Evolutionary conservation across 2,888 invertebrate genomes (phyloP).

Genomic region (Calameuta pallipes): DNA sequence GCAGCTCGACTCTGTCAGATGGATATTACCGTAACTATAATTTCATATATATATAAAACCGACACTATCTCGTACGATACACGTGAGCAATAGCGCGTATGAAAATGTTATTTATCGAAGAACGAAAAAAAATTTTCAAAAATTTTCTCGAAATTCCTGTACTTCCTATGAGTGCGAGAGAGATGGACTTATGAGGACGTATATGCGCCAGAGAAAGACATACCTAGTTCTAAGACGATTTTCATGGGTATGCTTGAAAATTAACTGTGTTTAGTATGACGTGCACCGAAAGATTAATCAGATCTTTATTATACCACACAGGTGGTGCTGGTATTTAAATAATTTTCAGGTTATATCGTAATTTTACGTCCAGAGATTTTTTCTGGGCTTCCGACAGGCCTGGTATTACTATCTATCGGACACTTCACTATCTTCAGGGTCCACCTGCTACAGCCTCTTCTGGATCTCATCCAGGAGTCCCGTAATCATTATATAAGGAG

Average conservation of each 20-base stretch:
- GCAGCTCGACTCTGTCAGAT: not conserved
- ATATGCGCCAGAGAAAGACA: not conserved
- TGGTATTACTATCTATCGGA: not conserved
- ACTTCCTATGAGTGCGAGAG: not conserved
- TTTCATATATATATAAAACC: not conserved
- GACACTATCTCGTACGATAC: not conserved
- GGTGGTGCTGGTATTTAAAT: not conserved
- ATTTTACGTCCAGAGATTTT: not conserved
- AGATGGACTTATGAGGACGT: not conserved
- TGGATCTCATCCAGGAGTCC: not conserved
- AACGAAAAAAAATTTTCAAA: not conserved
- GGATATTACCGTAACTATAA: not conserved
- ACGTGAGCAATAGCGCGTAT: not conserved
- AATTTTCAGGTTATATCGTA: not conserved
- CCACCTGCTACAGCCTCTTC: not conserved
- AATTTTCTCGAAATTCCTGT: not conserved
- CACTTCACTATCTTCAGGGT: not conserved
- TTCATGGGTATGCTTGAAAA: not conserved
- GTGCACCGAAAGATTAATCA: not conserved
- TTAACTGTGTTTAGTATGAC: not conserved
- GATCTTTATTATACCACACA: not conserved
- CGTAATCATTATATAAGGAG: not conserved
- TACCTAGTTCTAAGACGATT: not conserved
- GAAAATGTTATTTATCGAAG: not conserved
- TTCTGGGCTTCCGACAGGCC: not conserved